phyloP scores from a whole-genome alignment of 2,797 vertebrate species.

The Pachyuromys duprasi region DNA sequence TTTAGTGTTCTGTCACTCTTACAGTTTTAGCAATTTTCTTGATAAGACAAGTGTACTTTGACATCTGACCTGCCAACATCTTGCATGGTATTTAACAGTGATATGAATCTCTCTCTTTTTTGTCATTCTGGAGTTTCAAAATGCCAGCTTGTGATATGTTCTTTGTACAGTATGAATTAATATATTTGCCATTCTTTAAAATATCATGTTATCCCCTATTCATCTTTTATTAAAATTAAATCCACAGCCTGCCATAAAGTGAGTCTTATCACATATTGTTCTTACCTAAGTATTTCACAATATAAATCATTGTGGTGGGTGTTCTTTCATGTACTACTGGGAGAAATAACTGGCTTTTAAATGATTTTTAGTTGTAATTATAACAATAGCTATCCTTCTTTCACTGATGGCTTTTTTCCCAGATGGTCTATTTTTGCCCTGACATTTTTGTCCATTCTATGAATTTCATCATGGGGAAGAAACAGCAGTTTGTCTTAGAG shows the following conservation, averaged over 20 bases:
- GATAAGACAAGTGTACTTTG: conserved; percentile 6
- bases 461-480: conserved; percentile 87
- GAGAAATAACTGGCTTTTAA: conserved; percentile 81
- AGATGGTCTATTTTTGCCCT: conserved; percentile 88
- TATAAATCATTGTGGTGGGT: conserved; percentile 70
- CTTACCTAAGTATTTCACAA: conserved; percentile 74
- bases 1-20: not conserved
- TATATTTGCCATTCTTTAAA: conserved; percentile 76
- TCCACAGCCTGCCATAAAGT: conserved; percentile 42
- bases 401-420: conserved; percentile 75
- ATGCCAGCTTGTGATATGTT: conserved; percentile 62
- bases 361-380: conserved; percentile 83
- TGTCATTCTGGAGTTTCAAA: conserved; percentile 62
- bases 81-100: conserved; percentile 43
- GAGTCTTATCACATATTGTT: conserved; percentile 66
- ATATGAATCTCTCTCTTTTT: conserved; percentile 46
- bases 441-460: conserved; percentile 89
- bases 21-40: not conserved
- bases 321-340: conserved; percentile 73
- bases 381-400: conserved; percentile 83
- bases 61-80: conserved; percentile 8
- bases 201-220: conserved; percentile 66
- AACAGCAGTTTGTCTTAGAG: conserved; percentile 89
- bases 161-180: conserved; percentile 74
- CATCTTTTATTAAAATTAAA: conserved; percentile 72